Base-by-base conservation (phyloP, 2,888 invertebrate genomes). In the Drosophila cognata region DNA sequence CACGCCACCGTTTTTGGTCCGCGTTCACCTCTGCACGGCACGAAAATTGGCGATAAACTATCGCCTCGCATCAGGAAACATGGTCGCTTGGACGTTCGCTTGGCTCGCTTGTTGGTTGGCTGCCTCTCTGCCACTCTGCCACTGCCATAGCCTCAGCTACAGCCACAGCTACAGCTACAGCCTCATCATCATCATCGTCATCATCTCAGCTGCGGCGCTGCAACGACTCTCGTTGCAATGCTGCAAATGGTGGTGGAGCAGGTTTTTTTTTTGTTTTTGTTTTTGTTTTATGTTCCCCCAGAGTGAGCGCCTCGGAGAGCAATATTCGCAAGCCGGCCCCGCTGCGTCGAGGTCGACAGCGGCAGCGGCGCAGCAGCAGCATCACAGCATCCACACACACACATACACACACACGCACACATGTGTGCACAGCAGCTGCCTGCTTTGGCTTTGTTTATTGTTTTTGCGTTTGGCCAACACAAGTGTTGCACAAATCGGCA, bases 31-130 rank as follows among this genome's bases (percentile, higher is more conserved):
- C 93, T 92, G 92, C 92, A 93, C 93, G 92, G 93, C 92, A 92
- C 92, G 93, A 93, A 92, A 92, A 93, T 93, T 93, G 92, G 92
- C 93, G 93, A 93, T 93, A 93, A 93, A 93, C 93, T 93, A 93
- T 93, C 93, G 92, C 91, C 91, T 91, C 92, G 92, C 92, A 92
- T 92, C 92, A 92, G 92, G 92, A 92, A 92, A 91, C 90, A 92
- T 92, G 91, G 91, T 91, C 91, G 85, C 82, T 86, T 72, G 87
- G 77, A 80, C 82, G 77, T 52, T 53, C 56, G 77, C 74, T 81
- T 60, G 84, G 88, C 84, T 88, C 86, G 77, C 63, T 80, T 74
- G 78, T 60, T 79, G 72, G 74, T 79, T 70, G 67, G 67, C 61
- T 71, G 76, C 68, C 74, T 58, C 68, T 69, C 68, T 69, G 75